Evolutionary conservation across 2,113 vertebrate species (phyloP), one percentile per base, ranked within the genome.

Genomic region (Neolamprologus toae): DNA sequence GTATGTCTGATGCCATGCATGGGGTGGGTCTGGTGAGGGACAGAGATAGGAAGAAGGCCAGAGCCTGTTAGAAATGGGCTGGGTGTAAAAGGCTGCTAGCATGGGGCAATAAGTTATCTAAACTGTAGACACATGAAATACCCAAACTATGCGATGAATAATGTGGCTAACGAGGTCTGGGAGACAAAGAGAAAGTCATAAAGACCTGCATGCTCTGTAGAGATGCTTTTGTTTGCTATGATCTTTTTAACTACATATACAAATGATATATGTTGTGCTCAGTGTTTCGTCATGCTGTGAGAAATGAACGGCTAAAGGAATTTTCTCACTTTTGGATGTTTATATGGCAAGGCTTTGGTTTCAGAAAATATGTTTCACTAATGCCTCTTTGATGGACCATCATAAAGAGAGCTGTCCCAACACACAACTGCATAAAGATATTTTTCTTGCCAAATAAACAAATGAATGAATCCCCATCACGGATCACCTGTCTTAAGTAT

Each of bases 1-100:
- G 91, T 80, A 87, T 76, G 90, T 90, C 88, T 90, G 91, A 92
- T 94, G 92, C 91, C 90, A 93, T 92, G 37, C 88, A 68, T 84
- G 42, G 85, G 42, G 86, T 63, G 92, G 86, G 92, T 86, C 91
- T 83, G 88, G 89, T 82, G 83, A 82, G 90, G 90, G 90, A 90
- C 89, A 82, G 87, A 90, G 80, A 80, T 76, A 84, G 86, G 57
- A 80, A 86, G 51, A 90, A 83, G 83, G 61, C 91, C 91, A 63
- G 57, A 71, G 89, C 76, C 31, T 3, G 55, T 86, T 83, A 81
- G 89, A 90, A 84, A 63, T 31, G 79, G 59, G 63, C 85, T 21
- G 71, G 82, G 47, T 82, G 81, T 86, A 88, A 80, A 84, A 84
- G 76, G 82, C 88, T 87, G 59, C 85, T 86, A 89, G 82, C 61